Percentiles rank a stretch among this genome's conserved stretches.
Conservation (phyloP, 2,888 invertebrate species). For the Quadriops clusia region DNA sequence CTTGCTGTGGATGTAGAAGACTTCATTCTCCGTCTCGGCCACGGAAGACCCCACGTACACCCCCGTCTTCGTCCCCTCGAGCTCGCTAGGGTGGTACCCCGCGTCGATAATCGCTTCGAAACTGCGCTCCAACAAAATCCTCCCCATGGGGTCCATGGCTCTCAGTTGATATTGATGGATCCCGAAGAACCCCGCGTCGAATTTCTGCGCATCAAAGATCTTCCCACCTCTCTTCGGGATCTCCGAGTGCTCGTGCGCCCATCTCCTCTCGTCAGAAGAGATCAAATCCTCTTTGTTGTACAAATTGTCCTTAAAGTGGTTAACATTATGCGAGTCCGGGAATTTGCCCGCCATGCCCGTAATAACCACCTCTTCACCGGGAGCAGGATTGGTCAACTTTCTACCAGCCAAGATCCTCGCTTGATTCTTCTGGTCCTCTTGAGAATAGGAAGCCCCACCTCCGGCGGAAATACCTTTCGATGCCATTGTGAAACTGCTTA, state of each 20-base stretch:
- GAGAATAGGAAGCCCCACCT: no score
- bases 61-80: slow-evolving; percentile 62
- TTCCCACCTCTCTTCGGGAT: slow-evolving; percentile 55
- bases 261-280: slow-evolving; percentile 65
- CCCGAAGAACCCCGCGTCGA: slow-evolving; percentile 45
- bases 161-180: slow-evolving; percentile 38
- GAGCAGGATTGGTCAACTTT: slow-evolving; percentile 1
- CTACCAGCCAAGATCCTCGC: no score
- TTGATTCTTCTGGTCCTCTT: no score
- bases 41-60: slow-evolving; percentile 68
- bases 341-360: slow-evolving; percentile 56
- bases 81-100: slow-evolving; percentile 51
- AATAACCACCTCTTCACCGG: slow-evolving; percentile 53
- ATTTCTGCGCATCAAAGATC: slow-evolving; percentile 40
- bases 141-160: slow-evolving; percentile 44
- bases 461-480: no score
- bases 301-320: slow-evolving; percentile 57
- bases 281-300: slow-evolving; percentile 74
- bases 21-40: slow-evolving; percentile 59
- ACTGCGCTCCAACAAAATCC: slow-evolving; percentile 45
- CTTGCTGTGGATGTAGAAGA: slow-evolving; percentile 34
- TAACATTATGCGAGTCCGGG: slow-evolving; percentile 65
- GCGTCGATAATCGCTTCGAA: slow-evolving; percentile 49
- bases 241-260: slow-evolving; percentile 53
- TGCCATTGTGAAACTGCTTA: no score